Base-by-base conservation (phyloP, 2,113 vertebrate genomes). In the Nibea coibor region DNA sequence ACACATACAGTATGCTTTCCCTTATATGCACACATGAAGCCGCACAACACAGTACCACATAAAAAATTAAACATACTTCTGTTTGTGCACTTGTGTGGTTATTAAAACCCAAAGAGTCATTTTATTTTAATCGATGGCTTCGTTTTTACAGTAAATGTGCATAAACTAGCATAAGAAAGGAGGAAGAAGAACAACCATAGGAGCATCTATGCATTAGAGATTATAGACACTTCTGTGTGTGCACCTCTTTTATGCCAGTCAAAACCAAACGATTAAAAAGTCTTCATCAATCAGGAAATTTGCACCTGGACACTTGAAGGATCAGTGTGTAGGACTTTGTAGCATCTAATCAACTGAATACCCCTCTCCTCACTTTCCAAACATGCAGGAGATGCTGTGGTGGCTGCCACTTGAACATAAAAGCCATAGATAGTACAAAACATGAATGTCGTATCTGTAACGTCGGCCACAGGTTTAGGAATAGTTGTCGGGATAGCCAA, bases 11-110 rank as follows among this genome's bases (percentile, higher is more conserved):
- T 53, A 72, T 26, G 12, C 16, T 79, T 81, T 76, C 43, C 0
- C 57, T 62, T 50, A 74, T 42, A 81, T 57, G 43, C 73, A 85
- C 5, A 66, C 59, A 84, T 50, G 20, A 80, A 64, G 57, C 19
- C 67, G 72, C 22, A 81, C 20, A 71, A 20, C 31, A 85, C 65
- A 57, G 50, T 43, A 61, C 4, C 54, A 74, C 42, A 50, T 42
- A 39, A 43, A 72, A 47, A 83, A 20, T 22, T 22, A n/a, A 50
- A 42, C 48, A 62, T 47, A 9, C 42, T 53, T 28, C 26, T 48
- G 42, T 68, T 75, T 45, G 22, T 57, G 4, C 51, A 51, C 28
- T 42, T 58, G 12, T 28, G 0, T 17, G 4, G 10, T 43, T 43
- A 59, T 22, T 64, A 3, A 53, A 51, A 42, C 20, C 24, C 8